phyloP scores from a whole-genome alignment of 2,113 vertebrate genomes.

The Pluvianellus socialis region DNA sequence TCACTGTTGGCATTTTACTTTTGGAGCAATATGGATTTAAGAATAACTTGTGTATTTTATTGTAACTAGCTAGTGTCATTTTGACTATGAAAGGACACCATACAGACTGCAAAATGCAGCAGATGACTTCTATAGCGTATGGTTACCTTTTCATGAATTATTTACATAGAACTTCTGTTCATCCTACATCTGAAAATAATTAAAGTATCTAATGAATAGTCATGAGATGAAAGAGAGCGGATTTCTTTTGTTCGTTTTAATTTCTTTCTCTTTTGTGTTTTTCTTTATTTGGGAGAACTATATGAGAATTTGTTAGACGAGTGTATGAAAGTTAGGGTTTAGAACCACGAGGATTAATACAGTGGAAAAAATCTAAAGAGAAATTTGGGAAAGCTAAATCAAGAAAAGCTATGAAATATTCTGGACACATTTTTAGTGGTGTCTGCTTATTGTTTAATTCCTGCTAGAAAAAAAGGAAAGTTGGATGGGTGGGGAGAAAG shows the following conservation, averaged over 20 bases:
- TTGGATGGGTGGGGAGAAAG: background rate
- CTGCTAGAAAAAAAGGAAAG: background rate
- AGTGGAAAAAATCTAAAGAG: background rate
- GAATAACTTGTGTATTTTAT: background rate
- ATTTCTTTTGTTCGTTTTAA: background rate
- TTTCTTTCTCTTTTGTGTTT: background rate
- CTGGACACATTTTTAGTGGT: background rate
- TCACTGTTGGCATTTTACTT: background rate
- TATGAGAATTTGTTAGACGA: background rate
- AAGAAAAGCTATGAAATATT: background rate
- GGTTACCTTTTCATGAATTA: background rate
- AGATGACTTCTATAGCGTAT: background rate
- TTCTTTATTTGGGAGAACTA: background rate
- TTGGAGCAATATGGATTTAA: background rate
- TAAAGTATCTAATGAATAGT: background rate
- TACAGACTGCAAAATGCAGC: background rate
- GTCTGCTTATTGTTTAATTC: background rate
- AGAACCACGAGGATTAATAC: background rate
- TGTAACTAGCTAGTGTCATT: background rate
- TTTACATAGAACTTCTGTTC: background rate
- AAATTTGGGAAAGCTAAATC: background rate
- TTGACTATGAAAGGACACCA: background rate
- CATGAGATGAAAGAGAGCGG: background rate
- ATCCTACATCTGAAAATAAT: background rate
- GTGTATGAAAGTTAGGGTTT: background rate